Conservation (phyloP, 1,140 invertebrate genomes). For the Harpegnathos saltator region DNA sequence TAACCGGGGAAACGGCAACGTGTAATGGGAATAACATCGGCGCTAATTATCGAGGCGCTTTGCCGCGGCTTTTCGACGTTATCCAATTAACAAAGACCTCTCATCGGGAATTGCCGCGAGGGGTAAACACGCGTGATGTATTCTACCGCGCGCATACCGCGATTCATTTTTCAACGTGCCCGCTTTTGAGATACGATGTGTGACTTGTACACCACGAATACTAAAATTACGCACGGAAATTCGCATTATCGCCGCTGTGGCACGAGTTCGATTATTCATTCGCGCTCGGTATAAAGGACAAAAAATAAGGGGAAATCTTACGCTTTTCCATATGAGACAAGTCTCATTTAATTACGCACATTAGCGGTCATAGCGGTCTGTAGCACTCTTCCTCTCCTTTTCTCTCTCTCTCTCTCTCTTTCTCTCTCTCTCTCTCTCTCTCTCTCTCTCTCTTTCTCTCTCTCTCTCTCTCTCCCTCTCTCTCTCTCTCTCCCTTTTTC, state of each 20-base stretch:
- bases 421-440: no score
- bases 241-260: background rate
- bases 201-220: background rate
- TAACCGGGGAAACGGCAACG: constrained; percentile 1
- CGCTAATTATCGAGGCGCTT: constrained; percentile 7
- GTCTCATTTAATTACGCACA: background rate
- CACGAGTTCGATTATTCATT: background rate
- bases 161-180: constrained; percentile 20
- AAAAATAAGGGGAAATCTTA: background rate
- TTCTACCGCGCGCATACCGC: background rate
- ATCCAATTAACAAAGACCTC: constrained; percentile 33
- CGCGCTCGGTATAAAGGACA: background rate
- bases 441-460: no score
- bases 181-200: background rate
- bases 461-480: no score
- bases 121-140: constrained; percentile 10
- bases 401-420: no score
- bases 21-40: constrained; percentile 12
- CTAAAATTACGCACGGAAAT: constrained; percentile 6
- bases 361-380: background rate
- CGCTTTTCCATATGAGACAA: background rate
- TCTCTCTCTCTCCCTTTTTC: no score
- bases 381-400: no score
- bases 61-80: background rate
- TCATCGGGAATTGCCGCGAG: constrained; percentile 17